Percentiles rank a stretch among this genome's conserved stretches.
phyloP scores from a whole-genome alignment of 1,140 invertebrate genomes.

The Heliothis subflexa region DNA sequence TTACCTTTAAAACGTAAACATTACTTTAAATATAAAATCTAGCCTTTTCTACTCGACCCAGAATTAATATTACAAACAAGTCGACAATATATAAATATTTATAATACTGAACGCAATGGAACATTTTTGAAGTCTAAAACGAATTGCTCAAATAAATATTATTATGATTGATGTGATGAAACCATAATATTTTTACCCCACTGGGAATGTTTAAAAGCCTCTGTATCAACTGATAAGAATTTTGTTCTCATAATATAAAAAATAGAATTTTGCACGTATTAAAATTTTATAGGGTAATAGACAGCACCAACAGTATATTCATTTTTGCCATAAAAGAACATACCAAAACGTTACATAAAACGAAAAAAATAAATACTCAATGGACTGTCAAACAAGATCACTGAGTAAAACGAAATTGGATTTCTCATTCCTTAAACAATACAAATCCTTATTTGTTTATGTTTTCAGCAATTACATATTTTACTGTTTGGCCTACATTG shows the following conservation, averaged over 20 bases:
- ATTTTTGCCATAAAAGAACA: too few relatives aligned
- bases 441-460: neutral
- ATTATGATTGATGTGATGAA: constrained; percentile 32
- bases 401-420: too few relatives aligned
- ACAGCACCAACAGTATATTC: too few relatives aligned
- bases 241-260: neutral
- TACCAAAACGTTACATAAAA: too few relatives aligned
- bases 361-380: too few relatives aligned
- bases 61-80: neutral
- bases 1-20: constrained; percentile 9
- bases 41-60: constrained; percentile 19
- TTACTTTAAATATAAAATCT: constrained; percentile 14
- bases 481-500: neutral
- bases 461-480: neutral
- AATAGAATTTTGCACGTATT: too few relatives aligned
- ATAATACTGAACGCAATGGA: constrained; percentile 42
- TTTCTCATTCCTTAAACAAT: too few relatives aligned
- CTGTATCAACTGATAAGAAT: neutral
- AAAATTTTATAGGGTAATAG: too few relatives aligned
- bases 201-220: neutral
- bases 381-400: too few relatives aligned
- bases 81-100: neutral
- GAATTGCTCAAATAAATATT: neutral
- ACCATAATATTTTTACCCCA: neutral
- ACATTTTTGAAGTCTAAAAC: constrained; percentile 3